Evolutionary conservation across 2,888 invertebrate genomes (phyloP).

Genomic region (Polyommatus iphigenia): DNA sequence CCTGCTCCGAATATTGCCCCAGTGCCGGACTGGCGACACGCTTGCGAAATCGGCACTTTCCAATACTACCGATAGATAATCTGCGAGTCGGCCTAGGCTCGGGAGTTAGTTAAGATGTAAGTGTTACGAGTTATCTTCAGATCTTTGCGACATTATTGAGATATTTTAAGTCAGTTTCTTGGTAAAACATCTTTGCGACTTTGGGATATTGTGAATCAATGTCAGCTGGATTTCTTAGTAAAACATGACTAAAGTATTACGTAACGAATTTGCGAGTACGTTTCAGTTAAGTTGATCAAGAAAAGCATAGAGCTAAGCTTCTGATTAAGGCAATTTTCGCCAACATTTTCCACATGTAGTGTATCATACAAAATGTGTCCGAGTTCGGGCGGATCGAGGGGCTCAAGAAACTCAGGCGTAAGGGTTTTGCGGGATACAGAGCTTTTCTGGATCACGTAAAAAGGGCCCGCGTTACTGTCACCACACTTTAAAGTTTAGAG

Average conservation of each 20-base stretch:
- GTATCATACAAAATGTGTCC: neutral
- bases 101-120: neutral
- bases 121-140: neutral
- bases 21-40: constrained; percentile 7
- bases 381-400: neutral
- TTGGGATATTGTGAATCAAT: neutral
- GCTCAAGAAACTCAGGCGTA: neutral
- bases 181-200: neutral
- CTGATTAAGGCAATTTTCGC: neutral
- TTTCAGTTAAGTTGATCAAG: neutral
- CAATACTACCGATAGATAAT: constrained; percentile 11
- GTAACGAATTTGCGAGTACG: neutral
- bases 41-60: constrained; percentile 1
- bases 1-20: constrained; percentile 18
- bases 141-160: constrained; percentile 6
- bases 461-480: constrained; percentile 5
- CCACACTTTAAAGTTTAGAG: neutral
- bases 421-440: constrained; percentile 4
- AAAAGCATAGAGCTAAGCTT: neutral
- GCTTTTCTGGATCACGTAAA: constrained; percentile 29
- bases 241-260: neutral
- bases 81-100: neutral
- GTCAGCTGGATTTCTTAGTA: neutral
- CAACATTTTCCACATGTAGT: neutral
- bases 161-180: neutral